Percentiles rank a stretch among this genome's conserved stretches.
These are phyloP conservation scores for Craseonycteris thonglongyai DNA, from an alignment of 2,113 vertebrate genomes.

Conservation along the genomic window DNA sequence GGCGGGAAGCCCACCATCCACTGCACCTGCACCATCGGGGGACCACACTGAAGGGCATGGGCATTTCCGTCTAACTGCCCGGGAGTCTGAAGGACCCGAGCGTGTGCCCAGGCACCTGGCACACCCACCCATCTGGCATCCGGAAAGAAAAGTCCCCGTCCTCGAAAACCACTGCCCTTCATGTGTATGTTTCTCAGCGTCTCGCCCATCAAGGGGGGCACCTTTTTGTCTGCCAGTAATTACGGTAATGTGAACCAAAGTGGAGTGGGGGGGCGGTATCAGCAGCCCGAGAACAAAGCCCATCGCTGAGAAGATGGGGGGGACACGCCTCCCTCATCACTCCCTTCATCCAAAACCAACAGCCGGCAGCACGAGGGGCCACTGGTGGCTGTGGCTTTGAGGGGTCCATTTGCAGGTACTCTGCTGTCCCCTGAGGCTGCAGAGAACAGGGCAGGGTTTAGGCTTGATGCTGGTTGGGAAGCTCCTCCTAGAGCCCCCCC, in stretches of 20 bases:
- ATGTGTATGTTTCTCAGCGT: neutral
- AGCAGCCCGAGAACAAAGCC: neutral
- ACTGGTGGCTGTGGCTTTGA: neutral
- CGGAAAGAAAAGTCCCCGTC: neutral
- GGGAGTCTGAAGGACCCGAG: accelerated
- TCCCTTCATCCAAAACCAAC: neutral
- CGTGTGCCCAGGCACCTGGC: neutral
- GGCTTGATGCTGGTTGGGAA: neutral
- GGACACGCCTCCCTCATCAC: neutral
- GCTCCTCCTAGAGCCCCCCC: accelerated
- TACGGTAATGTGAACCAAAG: neutral
- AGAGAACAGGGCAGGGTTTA: neutral
- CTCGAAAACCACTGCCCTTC: neutral
- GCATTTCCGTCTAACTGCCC: accelerated
- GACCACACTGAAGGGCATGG: too few relatives aligned
- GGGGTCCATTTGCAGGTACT: too few relatives aligned
- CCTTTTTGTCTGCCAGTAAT: neutral
- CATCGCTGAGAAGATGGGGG: neutral
- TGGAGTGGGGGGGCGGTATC: neutral
- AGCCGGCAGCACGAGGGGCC: slow-evolving; percentile 26
- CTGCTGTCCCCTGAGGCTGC: neutral
- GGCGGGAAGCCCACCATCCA: too few relatives aligned
- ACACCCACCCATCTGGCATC: accelerated
- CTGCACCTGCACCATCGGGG: too few relatives aligned
- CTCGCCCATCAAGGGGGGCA: neutral